These are phyloP conservation scores for Emmelina monodactyla DNA, from an alignment of 2,888 invertebrate species.

Conservation along the genomic window DNA sequence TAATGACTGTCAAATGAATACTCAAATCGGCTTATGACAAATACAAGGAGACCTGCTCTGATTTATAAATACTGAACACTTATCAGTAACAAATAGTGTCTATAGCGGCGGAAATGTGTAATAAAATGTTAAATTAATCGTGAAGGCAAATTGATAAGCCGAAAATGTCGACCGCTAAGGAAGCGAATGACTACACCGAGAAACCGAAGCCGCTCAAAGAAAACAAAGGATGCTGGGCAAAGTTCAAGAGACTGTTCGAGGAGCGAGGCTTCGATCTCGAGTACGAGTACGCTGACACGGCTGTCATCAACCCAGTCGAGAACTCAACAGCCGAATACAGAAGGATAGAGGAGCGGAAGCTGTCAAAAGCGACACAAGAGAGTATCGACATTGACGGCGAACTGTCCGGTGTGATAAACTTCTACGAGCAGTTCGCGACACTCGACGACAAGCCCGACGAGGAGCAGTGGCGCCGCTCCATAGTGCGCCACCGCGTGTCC, in stretches of 20 bases:
- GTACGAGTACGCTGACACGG: conserved; percentile 33
- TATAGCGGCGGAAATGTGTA: too few species aligned
- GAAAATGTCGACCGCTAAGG: too few species aligned
- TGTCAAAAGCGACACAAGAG: conserved; percentile 17
- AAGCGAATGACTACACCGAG: too few species aligned
- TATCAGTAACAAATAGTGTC: too few species aligned
- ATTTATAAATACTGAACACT: too few species aligned
- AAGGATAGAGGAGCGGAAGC: conserved; percentile 29
- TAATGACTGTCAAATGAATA: too few species aligned
- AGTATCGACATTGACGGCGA: conserved; percentile 28
- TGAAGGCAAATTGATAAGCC: too few species aligned
- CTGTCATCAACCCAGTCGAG: conserved; percentile 24
- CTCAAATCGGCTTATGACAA: too few species aligned
- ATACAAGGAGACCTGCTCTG: too few species aligned
- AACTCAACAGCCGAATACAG: conserved; percentile 31
- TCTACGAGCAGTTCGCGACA: conserved; percentile 54
- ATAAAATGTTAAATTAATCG: too few species aligned
- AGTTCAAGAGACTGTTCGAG: conserved; percentile 47
- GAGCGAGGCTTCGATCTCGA: conserved; percentile 54
- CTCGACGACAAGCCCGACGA: conserved; percentile 40
- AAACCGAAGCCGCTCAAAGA: too few species aligned
- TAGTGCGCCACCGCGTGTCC: conserved; percentile 38
- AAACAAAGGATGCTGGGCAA: conserved; percentile 40
- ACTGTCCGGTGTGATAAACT: conserved; percentile 34
- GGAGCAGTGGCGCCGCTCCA: conserved; percentile 26